A percentile compares a stretch with the other conserved stretches of the same genome.
phyloP scores from a whole-genome alignment of 37 sponge, comb jelly and placozoan genomes.

The Beroe forskalii region DNA sequence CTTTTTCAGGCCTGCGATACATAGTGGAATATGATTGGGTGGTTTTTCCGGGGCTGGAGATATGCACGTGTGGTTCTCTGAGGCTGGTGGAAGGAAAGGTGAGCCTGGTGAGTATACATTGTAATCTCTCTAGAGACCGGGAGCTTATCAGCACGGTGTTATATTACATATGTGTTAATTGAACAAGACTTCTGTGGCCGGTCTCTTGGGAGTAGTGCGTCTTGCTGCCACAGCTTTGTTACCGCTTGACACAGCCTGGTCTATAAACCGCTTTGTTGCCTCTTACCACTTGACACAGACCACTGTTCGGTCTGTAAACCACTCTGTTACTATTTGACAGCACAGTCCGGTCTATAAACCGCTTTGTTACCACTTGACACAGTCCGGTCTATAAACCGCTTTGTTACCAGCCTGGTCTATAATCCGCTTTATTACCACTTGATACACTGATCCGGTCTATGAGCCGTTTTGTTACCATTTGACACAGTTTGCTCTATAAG shows the following conservation, averaged over 20 bases:
- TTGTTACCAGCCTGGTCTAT: too few relatives aligned
- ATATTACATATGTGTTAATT: conserved; percentile 54
- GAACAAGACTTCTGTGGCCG: background rate
- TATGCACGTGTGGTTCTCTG: background rate
- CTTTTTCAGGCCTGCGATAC: background rate
- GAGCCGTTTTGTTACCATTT: background rate
- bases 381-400: too few relatives aligned
- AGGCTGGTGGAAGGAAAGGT: background rate
- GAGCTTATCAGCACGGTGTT: conserved; percentile 45
- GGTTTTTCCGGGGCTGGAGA: background rate
- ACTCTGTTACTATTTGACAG: background rate
- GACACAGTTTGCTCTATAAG: too few relatives aligned
- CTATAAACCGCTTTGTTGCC: background rate
- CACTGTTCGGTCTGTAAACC: background rate
- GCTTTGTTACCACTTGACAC: background rate
- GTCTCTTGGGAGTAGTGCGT: conserved; percentile 51
- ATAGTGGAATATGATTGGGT: background rate
- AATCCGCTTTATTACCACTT: too few relatives aligned
- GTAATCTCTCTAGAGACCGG: background rate
- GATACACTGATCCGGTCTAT: too few relatives aligned
- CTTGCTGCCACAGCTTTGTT: background rate
- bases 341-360: background rate
- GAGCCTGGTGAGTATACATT: conserved; percentile 42
- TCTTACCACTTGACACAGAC: background rate
- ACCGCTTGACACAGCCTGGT: too few relatives aligned